Conservation (phyloP, 2,797 vertebrate species). For the Danio albolineatus region DNA sequence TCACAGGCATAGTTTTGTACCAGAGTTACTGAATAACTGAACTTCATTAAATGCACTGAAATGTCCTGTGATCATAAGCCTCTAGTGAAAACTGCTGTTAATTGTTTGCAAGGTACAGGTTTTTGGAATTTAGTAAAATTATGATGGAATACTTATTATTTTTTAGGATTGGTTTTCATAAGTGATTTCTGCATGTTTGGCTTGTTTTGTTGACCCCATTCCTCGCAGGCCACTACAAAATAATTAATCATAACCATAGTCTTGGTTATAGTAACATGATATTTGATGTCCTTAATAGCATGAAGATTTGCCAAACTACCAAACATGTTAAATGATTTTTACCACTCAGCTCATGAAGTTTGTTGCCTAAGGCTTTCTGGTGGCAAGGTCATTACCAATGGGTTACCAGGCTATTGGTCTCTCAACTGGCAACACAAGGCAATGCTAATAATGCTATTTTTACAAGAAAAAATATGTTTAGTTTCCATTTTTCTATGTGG, state of each 20-base stretch:
- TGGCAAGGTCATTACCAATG: constrained; percentile 37
- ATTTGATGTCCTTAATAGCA: not conserved
- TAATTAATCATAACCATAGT: not conserved
- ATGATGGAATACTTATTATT: too few species aligned
- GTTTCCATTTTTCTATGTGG: too few species aligned
- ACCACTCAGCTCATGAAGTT: not conserved
- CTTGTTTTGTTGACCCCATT: not conserved
- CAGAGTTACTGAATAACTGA: too few species aligned
- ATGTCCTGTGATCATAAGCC: too few species aligned
- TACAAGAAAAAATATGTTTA: not conserved
- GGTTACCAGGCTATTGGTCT: not conserved
- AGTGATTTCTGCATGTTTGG: not conserved
- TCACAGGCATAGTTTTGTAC: too few species aligned
- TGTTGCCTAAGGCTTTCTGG: constrained; percentile 29
- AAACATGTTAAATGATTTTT: constrained; percentile 22
- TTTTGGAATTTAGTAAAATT: too few species aligned
- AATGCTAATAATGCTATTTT: too few species aligned
- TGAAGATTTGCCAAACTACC: constrained; percentile 22
- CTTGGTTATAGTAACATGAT: not conserved
- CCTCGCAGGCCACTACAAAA: not conserved
- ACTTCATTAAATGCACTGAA: too few species aligned
- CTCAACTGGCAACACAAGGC: not conserved
- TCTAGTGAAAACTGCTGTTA: too few species aligned
- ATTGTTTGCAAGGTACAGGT: too few species aligned
- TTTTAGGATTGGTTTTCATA: not conserved